Conservation (phyloP, 2,113 vertebrate species). For the Solenodon paradoxus region DNA sequence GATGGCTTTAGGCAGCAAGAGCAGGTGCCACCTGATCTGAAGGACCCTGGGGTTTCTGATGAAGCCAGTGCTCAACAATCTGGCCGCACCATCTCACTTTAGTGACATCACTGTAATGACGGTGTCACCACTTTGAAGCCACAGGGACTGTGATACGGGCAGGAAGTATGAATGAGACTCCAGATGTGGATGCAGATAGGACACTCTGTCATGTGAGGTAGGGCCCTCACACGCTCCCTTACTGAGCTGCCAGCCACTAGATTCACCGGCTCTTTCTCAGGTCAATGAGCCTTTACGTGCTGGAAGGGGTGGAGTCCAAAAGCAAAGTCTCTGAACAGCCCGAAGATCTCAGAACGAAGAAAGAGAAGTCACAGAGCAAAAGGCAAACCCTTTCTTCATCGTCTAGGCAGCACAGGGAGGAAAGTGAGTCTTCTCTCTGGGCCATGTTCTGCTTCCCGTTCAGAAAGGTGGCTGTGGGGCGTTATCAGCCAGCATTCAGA, state of each 20-base stretch:
- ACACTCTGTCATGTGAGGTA: fast-evolving
- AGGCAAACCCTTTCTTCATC: background rate
- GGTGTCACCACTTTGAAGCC: background rate
- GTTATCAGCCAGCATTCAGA: background rate
- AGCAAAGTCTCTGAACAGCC: background rate
- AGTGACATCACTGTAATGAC: background rate
- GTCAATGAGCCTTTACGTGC: background rate
- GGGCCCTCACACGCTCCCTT: background rate
- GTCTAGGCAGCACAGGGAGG: background rate
- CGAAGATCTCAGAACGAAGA: background rate
- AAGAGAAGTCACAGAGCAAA: background rate
- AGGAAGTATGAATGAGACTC: background rate
- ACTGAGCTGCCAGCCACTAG: background rate
- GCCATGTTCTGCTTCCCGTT: background rate
- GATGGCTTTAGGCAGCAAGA: slow-evolving; percentile 69
- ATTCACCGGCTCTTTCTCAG: background rate
- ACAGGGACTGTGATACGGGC: background rate
- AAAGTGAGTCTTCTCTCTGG: background rate
- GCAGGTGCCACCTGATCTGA: slow-evolving; percentile 76
- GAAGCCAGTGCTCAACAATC: background rate
- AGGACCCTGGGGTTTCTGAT: background rate
- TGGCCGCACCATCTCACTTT: background rate
- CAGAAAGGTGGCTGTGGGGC: background rate
- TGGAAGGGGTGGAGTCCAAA: background rate
- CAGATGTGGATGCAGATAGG: background rate